Evolutionary conservation across 2,797 vertebrate species (phyloP).

Genomic region (Falco peregrinus): DNA sequence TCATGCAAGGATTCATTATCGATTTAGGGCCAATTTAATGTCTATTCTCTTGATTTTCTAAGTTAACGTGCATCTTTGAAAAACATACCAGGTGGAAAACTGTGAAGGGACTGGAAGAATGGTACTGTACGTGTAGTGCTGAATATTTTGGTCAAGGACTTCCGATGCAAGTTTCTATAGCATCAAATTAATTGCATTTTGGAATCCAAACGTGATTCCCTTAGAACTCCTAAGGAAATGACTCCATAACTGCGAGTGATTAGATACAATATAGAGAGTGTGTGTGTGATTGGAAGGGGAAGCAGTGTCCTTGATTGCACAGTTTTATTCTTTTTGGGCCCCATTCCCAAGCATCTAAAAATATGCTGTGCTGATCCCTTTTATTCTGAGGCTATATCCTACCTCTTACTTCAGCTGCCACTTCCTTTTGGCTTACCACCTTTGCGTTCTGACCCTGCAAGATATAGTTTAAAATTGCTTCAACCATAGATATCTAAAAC

Average conservation of each 20-base stretch:
- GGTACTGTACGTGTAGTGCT: neutral
- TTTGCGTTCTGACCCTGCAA: neutral
- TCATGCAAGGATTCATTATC: neutral
- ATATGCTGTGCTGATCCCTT: slow-evolving; percentile 34
- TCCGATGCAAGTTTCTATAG: neutral
- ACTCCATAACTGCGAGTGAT: slow-evolving; percentile 48
- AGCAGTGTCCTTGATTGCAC: slow-evolving; percentile 59
- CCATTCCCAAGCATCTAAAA: slow-evolving; percentile 66
- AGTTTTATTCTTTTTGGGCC: slow-evolving; percentile 42
- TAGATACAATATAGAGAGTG: slow-evolving; percentile 52
- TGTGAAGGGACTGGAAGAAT: neutral
- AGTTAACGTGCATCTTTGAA: neutral
- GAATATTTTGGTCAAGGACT: slow-evolving; percentile 13
- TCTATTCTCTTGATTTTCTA: neutral
- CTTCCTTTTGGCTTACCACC: slow-evolving; percentile 56
- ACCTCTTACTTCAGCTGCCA: slow-evolving; percentile 47
- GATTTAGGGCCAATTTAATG: neutral
- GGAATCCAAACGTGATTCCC: slow-evolving; percentile 15
- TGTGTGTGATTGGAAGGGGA: slow-evolving; percentile 60
- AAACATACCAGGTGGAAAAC: neutral
- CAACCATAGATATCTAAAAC: neutral
- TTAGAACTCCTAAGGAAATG: slow-evolving; percentile 64
- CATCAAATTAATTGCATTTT: slow-evolving; percentile 29
- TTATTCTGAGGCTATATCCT: slow-evolving; percentile 60
- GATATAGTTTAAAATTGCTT: neutral